phyloP scores from a whole-genome alignment of 2,888 invertebrate species.

The Sturmia bella region DNA sequence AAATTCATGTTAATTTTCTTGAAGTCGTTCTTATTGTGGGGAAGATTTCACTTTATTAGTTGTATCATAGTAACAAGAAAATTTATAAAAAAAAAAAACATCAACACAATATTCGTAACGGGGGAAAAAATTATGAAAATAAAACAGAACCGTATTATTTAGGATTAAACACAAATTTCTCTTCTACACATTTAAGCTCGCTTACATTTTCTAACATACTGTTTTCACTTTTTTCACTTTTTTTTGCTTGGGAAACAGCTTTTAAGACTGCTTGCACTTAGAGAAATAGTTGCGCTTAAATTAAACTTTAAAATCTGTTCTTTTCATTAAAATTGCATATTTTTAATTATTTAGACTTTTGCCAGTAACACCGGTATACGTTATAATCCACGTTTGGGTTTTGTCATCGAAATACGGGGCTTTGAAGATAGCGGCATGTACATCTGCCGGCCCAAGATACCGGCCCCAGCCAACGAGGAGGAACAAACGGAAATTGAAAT shows the following conservation, averaged over 20 bases:
- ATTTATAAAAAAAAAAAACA: too few relatives aligned
- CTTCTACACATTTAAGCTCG: background rate
- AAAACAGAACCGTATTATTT: too few relatives aligned
- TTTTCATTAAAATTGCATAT: conserved; percentile 45
- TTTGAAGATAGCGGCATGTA: conserved; percentile 78
- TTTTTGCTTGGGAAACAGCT: background rate
- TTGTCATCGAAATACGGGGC: conserved; percentile 78
- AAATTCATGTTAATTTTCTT: too few relatives aligned
- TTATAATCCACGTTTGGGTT: conserved; percentile 79
- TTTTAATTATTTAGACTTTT: conserved; percentile 73
- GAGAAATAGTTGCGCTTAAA: conserved; percentile 7
- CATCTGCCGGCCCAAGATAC: conserved; percentile 77
- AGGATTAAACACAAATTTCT: too few relatives aligned
- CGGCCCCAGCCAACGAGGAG: conserved; percentile 76
- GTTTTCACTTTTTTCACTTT: background rate
- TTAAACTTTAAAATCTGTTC: conserved; percentile 6
- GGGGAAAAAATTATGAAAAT: too few relatives aligned
- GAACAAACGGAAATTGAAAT: conserved; percentile 73
- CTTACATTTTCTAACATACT: too few relatives aligned
- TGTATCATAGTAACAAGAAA: too few relatives aligned
- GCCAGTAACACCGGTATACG: conserved; percentile 77
- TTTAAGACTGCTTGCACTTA: conserved; percentile 45
- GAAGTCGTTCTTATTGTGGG: too few relatives aligned
- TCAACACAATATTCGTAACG: too few relatives aligned
- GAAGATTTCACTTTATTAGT: too few relatives aligned